A percentile compares a stretch with the other conserved stretches of the same genome.
Evolutionary conservation across 2,797 vertebrate genomes (phyloP).

Genomic region (Rhinichthys osculus): DNA sequence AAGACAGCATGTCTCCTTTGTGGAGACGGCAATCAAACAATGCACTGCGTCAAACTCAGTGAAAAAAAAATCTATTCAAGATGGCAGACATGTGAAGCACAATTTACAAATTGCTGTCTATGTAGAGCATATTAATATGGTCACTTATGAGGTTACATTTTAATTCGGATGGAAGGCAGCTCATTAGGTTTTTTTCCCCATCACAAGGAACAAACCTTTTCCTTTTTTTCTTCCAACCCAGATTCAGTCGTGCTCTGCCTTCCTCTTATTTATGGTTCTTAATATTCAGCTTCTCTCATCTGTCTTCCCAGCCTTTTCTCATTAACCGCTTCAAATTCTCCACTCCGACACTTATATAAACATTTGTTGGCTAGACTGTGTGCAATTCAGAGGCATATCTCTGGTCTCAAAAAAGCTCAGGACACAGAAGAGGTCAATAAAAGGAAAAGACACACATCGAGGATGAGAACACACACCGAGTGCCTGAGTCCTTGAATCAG

Average conservation of each 20-base stretch:
- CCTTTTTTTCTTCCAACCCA: conserved; percentile 23
- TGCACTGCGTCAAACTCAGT: not conserved
- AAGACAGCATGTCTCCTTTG: not conserved
- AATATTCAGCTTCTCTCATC: conserved; percentile 49
- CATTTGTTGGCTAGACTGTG: conserved; percentile 43
- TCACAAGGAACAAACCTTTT: conserved; percentile 34
- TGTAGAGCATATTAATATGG: not conserved
- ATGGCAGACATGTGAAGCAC: not conserved
- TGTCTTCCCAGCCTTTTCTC: conserved; percentile 58
- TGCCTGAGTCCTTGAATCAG: not conserved
- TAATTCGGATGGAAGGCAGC: not conserved
- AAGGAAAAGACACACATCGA: not conserved
- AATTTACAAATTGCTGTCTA: not conserved
- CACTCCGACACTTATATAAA: conserved; percentile 28
- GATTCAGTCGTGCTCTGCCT: conserved; percentile 27
- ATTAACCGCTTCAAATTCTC: conserved; percentile 56
- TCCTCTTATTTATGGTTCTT: conserved; percentile 59
- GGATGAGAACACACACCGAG: too few species aligned
- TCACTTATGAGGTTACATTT: conserved; percentile 10
- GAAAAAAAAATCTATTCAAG: not conserved
- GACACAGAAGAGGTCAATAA: conserved; percentile 4
- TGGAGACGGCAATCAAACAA: conserved; percentile 21
- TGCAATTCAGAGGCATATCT: conserved; percentile 43
- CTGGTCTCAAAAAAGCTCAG: conserved; percentile 23
- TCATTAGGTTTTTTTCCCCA: not conserved